Evolutionary conservation across 2,888 invertebrate genomes (phyloP).

Genomic region (Chrysomela aeneicollis): DNA sequence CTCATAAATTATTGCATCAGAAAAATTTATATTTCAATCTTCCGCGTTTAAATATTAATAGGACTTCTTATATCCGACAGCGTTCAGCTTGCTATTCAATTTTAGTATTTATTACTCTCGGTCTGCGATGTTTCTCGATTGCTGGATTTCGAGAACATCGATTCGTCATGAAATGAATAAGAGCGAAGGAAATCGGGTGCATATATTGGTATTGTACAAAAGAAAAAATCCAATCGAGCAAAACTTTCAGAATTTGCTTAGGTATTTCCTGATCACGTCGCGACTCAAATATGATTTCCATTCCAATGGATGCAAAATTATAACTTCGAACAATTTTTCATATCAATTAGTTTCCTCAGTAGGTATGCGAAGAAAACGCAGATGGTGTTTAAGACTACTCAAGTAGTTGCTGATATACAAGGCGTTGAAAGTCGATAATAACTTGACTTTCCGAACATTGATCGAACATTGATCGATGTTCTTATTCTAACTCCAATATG

Average conservation of each 20-base stretch:
- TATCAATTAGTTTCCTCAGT: too few species aligned
- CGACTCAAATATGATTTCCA: not conserved
- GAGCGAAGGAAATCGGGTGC: constrained; percentile 1
- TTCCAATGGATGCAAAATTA: not conserved
- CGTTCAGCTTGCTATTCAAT: not conserved
- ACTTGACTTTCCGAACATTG: too few species aligned
- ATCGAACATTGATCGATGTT: too few species aligned
- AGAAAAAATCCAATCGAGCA: not conserved
- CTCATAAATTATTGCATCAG: not conserved
- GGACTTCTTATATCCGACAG: not conserved
- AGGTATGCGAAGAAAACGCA: too few species aligned
- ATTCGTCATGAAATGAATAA: not conserved
- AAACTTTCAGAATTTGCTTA: not conserved
- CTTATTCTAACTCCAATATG: too few species aligned
- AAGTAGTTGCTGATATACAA: too few species aligned
- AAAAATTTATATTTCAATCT: not conserved
- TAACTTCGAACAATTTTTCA: not conserved
- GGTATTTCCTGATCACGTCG: not conserved
- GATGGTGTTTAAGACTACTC: too few species aligned
- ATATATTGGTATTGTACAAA: not conserved
- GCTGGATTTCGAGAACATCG: constrained; percentile 1
- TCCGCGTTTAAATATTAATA: too few species aligned
- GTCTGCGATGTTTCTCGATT: not conserved
- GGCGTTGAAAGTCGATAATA: too few species aligned
- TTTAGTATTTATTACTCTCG: not conserved